Evolutionary conservation across 1,140 invertebrate genomes (phyloP).

Genomic region (Dendrolimus kikuchii): DNA sequence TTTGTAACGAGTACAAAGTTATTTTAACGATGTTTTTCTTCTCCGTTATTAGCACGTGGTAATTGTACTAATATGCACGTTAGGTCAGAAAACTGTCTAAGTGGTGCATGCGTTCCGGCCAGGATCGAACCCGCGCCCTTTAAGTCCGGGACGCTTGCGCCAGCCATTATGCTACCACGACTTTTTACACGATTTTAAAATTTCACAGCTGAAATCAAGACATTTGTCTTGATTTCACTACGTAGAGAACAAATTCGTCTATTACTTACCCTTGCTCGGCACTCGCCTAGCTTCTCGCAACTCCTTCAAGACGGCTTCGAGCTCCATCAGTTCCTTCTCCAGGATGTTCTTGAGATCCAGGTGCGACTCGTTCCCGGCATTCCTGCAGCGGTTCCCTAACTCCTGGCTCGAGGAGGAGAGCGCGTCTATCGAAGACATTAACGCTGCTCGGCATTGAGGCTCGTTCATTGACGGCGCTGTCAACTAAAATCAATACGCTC

Average conservation of each 20-base stretch:
- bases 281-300: neutral
- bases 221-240: no score
- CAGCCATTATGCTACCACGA: no score
- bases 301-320: conserved; percentile 1
- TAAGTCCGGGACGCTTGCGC: no score
- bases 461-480: conserved; percentile 20
- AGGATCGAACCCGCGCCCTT: no score
- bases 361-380: neutral
- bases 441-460: conserved; percentile 13
- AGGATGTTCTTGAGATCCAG: neutral
- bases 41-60: no score
- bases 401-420: conserved; percentile 4
- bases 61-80: no score
- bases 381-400: neutral
- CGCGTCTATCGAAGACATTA: conserved; percentile 18
- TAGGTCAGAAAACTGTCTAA: no score
- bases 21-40: no score
- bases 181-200: no score
- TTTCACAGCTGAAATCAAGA: no score
- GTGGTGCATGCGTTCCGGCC: no score
- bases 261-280: neutral
- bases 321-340: neutral
- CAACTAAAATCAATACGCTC: conserved; percentile 5
- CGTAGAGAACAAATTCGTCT: neutral
- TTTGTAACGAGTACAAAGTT: no score